phyloP scores from a whole-genome alignment of 2,888 invertebrate genomes.

The Metallyticus violacea region DNA sequence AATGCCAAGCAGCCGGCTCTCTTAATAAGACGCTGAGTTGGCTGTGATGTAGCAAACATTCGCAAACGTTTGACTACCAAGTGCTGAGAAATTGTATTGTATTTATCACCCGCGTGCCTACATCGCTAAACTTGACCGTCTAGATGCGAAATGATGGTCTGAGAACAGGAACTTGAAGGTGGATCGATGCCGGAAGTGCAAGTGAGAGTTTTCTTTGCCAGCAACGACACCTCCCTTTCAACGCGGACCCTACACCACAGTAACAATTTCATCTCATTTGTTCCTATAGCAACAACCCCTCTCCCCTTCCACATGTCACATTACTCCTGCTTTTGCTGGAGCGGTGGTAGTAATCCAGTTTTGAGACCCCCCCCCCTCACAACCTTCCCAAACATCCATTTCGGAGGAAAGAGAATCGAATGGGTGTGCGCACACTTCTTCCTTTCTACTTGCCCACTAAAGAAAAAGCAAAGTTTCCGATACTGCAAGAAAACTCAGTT shows the following conservation, averaged over 20 bases:
- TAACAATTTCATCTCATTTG: slow-evolving; percentile 28
- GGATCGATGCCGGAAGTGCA: neutral
- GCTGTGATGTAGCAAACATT: too few relatives aligned
- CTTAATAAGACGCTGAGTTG: too few relatives aligned
- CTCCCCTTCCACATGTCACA: slow-evolving; percentile 34
- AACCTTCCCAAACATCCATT: neutral
- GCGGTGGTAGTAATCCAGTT: slow-evolving; percentile 11
- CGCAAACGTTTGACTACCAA: too few relatives aligned
- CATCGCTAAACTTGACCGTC: too few relatives aligned
- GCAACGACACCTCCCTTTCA: neutral
- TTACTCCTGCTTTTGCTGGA: slow-evolving; percentile 37
- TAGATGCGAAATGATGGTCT: neutral
- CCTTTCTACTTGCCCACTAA: neutral
- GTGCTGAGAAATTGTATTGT: too few relatives aligned
- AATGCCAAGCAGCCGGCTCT: too few relatives aligned
- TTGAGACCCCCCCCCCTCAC: slow-evolving; percentile 10
- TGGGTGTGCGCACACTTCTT: neutral
- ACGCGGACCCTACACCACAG: slow-evolving; percentile 14
- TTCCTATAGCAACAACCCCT: slow-evolving; percentile 28
- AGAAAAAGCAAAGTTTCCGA: neutral
- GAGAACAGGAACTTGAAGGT: neutral
- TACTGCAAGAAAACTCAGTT: neutral
- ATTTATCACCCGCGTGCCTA: too few relatives aligned
- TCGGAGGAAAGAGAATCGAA: slow-evolving; percentile 2
- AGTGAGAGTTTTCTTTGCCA: neutral